These are phyloP conservation scores for Synanthedon andrenaeformis DNA, from an alignment of 2,888 invertebrate genomes.

Conservation along the genomic window DNA sequence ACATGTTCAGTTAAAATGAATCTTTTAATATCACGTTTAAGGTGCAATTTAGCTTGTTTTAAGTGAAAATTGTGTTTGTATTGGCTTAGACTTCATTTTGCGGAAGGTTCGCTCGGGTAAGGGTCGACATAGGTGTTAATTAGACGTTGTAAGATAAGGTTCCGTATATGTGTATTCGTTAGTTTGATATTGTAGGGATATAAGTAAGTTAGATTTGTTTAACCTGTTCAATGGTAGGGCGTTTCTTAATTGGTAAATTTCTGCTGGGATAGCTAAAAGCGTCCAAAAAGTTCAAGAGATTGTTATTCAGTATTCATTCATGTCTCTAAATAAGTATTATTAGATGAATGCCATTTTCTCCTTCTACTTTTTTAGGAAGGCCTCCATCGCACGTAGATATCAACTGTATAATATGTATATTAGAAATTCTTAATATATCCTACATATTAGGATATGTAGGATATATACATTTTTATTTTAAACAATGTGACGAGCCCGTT, in stretches of 20 bases:
- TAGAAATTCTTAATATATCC: no score
- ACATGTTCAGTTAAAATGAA: neutral
- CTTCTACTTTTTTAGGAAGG: no score
- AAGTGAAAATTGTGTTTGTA: neutral
- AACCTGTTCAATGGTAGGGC: neutral
- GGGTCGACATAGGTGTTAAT: constrained; percentile 27
- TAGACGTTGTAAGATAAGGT: constrained; percentile 19
- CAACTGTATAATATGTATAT: no score
- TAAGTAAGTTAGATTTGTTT: neutral
- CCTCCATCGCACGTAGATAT: no score
- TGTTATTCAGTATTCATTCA: no score
- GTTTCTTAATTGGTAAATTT: neutral
- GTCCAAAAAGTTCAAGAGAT: no score
- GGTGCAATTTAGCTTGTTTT: neutral
- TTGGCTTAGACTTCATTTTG: constrained; percentile 5
- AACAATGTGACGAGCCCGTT: no score
- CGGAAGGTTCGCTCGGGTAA: constrained; percentile 1
- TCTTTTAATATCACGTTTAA: neutral
- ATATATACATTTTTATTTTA: no score
- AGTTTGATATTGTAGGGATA: constrained; percentile 15
- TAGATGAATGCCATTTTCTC: no score
- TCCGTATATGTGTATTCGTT: constrained; percentile 14
- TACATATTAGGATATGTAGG: no score
- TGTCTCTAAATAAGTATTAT: no score
- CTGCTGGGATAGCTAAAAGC: neutral